A percentile compares a stretch with the other conserved stretches of the same genome.
phyloP scores from a whole-genome alignment of 64 coral and sea anemone species.

The Pachyseris speciosa region DNA sequence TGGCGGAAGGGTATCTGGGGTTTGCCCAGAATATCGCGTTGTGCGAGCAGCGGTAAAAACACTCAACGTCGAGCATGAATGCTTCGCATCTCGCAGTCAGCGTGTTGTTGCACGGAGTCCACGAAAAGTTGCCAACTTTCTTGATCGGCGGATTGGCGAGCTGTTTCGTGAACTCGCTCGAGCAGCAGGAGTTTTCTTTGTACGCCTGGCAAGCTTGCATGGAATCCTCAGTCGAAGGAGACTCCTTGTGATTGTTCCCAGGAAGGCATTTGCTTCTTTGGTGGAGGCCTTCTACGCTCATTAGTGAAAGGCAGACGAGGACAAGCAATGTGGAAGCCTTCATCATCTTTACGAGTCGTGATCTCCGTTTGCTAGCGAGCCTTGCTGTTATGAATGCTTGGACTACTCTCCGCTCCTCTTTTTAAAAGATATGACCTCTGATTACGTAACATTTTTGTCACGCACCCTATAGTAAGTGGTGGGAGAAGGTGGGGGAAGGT shows the following conservation, averaged over 20 bases:
- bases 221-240: not conserved
- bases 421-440: too few relatives aligned
- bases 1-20: not conserved
- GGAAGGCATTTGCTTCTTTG: not conserved
- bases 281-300: not conserved
- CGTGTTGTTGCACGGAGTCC: conserved; percentile 20
- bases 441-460: too few relatives aligned
- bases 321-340: not conserved
- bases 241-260: not conserved
- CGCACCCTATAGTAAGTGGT: too few relatives aligned
- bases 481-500: too few relatives aligned
- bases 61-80: not conserved
- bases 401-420: too few relatives aligned
- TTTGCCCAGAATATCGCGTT: conserved; percentile 23
- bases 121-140: not conserved
- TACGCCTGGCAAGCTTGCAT: not conserved
- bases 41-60: conserved; percentile 25
- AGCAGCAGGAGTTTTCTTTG: conserved; percentile 3
- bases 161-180: not conserved
- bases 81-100: conserved; percentile 6
- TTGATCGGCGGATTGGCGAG: not conserved
- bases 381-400: too few relatives aligned
- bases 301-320: not conserved
- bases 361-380: too few relatives aligned
- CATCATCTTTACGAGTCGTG: not conserved